These are phyloP conservation scores for Linnaemya tessellans DNA, from an alignment of 2,888 invertebrate genomes.

Conservation along the genomic window DNA sequence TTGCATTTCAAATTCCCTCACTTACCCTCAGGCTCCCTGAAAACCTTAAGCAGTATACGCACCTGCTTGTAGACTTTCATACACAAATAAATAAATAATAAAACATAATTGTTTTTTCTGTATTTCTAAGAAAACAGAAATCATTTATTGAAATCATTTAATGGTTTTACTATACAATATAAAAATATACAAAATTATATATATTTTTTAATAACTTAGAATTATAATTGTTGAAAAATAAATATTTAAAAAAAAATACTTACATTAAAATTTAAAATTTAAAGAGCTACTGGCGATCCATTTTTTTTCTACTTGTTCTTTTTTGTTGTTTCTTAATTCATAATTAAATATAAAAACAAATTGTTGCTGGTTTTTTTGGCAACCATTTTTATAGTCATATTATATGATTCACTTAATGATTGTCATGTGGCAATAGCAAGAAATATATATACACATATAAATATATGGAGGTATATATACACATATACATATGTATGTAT, in stretches of 20 bases:
- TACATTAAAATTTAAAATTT: constrained; percentile 29
- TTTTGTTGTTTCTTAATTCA: constrained; percentile 8
- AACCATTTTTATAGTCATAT: constrained; percentile 59
- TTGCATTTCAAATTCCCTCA: neutral
- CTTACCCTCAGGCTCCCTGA: neutral
- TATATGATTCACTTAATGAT: constrained; percentile 67
- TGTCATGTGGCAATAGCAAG: constrained; percentile 65
- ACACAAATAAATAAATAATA: constrained; percentile 16
- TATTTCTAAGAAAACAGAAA: constrained; percentile 2
- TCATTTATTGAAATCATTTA: constrained; percentile 14
- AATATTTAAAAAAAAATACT: constrained; percentile 26
- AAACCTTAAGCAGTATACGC: neutral
- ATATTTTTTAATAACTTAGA: neutral
- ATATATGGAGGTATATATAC: neutral
- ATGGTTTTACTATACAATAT: neutral
- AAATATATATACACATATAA: neutral
- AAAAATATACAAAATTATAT: neutral
- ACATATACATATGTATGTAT: neutral
- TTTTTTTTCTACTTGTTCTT: neutral
- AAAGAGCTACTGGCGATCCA: neutral
- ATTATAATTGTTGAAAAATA: constrained; percentile 1
- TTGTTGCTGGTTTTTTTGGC: constrained; percentile 56
- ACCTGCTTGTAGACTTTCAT: neutral
- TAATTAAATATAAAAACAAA: constrained; percentile 42
- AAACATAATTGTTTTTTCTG: constrained; percentile 2